Conservation (phyloP, 2,113 vertebrate species). For the Myocastor coypus region DNA sequence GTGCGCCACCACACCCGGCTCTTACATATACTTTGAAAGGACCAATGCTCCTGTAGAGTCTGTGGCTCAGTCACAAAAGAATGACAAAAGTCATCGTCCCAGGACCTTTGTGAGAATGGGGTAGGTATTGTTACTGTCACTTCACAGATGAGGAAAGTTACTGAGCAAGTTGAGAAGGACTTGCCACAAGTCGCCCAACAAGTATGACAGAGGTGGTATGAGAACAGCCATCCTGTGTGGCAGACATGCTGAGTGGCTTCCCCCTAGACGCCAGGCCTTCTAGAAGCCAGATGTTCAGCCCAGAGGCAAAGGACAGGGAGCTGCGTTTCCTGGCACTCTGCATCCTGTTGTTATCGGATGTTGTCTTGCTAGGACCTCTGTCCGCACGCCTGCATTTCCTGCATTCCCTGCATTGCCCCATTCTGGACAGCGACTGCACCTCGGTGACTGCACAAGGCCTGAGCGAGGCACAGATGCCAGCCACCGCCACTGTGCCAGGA, state of each 20-base stretch:
- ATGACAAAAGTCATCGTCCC: neutral
- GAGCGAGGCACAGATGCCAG: neutral
- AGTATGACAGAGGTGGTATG: neutral
- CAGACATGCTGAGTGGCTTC: neutral
- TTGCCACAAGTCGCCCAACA: constrained; percentile 22
- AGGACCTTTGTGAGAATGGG: neutral
- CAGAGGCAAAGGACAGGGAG: neutral
- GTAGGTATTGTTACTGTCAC: neutral
- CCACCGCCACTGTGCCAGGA: neutral
- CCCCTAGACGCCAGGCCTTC: neutral
- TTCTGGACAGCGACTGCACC: neutral
- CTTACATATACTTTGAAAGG: neutral
- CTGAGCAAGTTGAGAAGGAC: constrained; percentile 36
- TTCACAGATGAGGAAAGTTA: constrained; percentile 5
- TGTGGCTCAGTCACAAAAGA: neutral
- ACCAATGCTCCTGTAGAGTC: neutral
- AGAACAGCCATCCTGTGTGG: fast-evolving
- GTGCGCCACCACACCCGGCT: too few relatives aligned
- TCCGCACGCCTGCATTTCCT: neutral
- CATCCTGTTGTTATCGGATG: neutral
- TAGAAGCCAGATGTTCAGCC: neutral
- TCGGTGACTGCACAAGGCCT: neutral
- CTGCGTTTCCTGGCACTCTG: neutral
- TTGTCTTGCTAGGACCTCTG: neutral
- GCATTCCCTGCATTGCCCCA: neutral